A percentile compares a stretch with the other conserved stretches of the same genome.
Evolutionary conservation across 2,113 vertebrate species (phyloP).

Genomic region (Pteruthius melanotis): DNA sequence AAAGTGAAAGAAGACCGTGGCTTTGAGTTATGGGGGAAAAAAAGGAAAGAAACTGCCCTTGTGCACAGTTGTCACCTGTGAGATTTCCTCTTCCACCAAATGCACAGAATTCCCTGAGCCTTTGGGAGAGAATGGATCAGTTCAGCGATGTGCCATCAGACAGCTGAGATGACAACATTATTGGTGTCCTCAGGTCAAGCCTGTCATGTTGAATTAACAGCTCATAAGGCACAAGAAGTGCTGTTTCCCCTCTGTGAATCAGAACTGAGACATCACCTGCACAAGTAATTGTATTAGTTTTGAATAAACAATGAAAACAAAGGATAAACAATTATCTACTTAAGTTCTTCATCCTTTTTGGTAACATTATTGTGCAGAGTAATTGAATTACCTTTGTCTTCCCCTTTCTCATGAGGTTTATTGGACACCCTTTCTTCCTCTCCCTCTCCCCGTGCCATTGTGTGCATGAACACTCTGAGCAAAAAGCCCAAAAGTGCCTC

Average conservation of each 20-base stretch:
- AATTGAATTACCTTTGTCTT: slow-evolving; percentile 9
- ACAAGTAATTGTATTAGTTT: slow-evolving; percentile 42
- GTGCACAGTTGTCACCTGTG: neutral
- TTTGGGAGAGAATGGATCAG: neutral
- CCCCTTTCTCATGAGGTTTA: neutral
- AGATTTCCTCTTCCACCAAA: neutral
- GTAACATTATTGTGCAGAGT: neutral
- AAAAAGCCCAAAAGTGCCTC: neutral
- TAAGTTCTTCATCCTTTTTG: slow-evolving; percentile 31
- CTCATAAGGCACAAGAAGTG: neutral
- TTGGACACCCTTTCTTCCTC: slow-evolving; percentile 2
- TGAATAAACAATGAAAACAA: slow-evolving; percentile 36
- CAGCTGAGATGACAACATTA: neutral
- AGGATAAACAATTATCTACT: slow-evolving; percentile 35
- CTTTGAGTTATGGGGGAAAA: neutral
- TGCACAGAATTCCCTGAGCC: neutral
- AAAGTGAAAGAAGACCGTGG: neutral
- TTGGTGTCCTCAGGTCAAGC: slow-evolving; percentile 2
- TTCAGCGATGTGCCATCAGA: neutral
- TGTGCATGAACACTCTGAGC: neutral
- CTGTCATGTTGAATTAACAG: slow-evolving; percentile 19
- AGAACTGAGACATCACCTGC: slow-evolving; percentile 51
- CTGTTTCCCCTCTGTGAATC: neutral
- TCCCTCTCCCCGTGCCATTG: accelerated
- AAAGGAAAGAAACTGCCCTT: neutral